These are phyloP conservation scores for Blastomussa wellsi DNA, from an alignment of 92 coral and sea anemone genomes.

Conservation along the genomic window DNA sequence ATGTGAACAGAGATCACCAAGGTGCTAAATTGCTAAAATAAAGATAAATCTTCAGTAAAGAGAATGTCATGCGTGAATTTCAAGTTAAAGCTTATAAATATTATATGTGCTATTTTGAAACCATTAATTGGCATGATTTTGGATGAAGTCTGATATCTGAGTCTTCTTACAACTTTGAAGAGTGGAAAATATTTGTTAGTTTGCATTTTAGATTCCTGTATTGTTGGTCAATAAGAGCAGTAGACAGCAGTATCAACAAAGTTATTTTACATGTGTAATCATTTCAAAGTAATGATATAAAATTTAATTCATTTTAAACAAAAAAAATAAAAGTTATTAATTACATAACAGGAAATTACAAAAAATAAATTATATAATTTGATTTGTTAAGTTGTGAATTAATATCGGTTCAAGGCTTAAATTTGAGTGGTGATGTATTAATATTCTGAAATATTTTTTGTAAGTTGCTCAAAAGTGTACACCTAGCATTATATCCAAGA, in stretches of 20 bases:
- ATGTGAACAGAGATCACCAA: background rate
- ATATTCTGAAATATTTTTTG: background rate
- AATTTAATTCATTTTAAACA: background rate
- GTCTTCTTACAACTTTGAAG: background rate
- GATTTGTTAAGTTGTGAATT: background rate
- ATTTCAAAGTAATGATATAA: background rate
- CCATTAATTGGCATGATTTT: conserved; percentile 44
- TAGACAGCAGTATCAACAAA: background rate
- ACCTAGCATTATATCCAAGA: background rate
- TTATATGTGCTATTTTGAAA: background rate
- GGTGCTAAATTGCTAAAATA: background rate
- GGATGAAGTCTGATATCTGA: conserved; percentile 8
- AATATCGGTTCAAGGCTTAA: background rate
- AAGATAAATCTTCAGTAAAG: background rate
- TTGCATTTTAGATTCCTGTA: background rate
- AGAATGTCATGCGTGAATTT: background rate
- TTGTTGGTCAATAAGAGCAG: background rate
- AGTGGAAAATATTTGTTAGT: background rate
- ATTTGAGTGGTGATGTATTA: background rate
- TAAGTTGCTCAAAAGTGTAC: background rate
- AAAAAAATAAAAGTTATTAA: background rate
- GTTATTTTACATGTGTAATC: background rate
- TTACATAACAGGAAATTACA: background rate
- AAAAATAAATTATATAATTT: background rate
- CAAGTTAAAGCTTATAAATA: background rate